A percentile compares a stretch with the other conserved stretches of the same genome.
These are phyloP conservation scores for Perodicticus potto DNA, from an alignment of 2,797 vertebrate genomes.

Conservation along the genomic window DNA sequence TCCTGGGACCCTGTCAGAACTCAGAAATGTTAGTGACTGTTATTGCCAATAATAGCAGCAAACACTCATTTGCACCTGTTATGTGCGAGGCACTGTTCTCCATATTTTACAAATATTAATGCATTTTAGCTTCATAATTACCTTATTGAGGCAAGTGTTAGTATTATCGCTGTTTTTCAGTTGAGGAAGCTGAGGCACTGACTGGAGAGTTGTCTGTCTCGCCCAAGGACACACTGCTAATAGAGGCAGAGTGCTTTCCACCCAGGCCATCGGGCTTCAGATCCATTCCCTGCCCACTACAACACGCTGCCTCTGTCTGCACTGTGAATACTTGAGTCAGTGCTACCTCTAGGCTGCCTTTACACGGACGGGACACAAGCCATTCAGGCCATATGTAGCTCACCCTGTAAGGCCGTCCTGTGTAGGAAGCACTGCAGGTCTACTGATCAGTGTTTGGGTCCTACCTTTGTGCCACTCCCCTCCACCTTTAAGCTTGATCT, in stretches of 20 bases:
- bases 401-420: neutral
- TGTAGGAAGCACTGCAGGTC: neutral
- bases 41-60: neutral
- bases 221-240: neutral
- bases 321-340: neutral
- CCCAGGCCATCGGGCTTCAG: neutral
- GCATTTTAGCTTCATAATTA: neutral
- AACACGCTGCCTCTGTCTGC: fast-evolving
- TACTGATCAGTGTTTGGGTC: neutral
- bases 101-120: slow-evolving; percentile 15
- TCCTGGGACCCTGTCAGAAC: neutral
- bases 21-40: neutral
- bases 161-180: neutral
- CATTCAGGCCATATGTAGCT: neutral
- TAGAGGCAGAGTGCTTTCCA: neutral
- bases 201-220: neutral
- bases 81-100: neutral
- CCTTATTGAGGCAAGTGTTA: neutral
- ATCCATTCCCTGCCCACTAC: neutral
- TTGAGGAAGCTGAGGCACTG: neutral
- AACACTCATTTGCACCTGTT: neutral
- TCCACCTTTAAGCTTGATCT: neutral
- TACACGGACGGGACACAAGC: neutral
- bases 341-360: neutral
- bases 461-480: neutral